Evolutionary conservation across 2,888 invertebrate species (phyloP).

Genomic region (Drosophila mimica): DNA sequence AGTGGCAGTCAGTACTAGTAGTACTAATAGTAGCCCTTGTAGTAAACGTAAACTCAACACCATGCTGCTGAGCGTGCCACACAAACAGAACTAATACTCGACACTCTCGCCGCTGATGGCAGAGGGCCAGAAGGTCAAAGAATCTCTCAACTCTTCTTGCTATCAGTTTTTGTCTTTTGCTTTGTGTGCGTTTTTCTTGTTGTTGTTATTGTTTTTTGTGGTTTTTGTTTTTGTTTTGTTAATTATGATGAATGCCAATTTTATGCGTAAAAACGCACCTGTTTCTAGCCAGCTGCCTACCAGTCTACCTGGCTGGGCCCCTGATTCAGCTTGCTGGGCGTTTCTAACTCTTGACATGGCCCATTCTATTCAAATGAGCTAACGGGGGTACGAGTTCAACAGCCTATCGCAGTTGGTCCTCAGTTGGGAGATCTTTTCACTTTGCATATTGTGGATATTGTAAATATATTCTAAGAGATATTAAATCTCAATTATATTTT

Average conservation of each 20-base stretch:
- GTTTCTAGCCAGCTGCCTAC: slow-evolving; percentile 11
- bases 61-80: slow-evolving; percentile 42
- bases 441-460: slow-evolving; percentile 24
- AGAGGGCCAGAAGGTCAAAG: slow-evolving; percentile 49
- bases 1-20: not conserved
- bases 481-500: not conserved
- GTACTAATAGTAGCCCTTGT: not conserved
- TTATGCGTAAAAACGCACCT: slow-evolving; percentile 63
- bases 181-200: not conserved
- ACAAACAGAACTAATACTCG: slow-evolving; percentile 56
- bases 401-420: slow-evolving; percentile 31
- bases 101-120: slow-evolving; percentile 23
- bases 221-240: slow-evolving; percentile 7
- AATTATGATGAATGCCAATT: slow-evolving; percentile 64
- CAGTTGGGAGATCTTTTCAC: slow-evolving; percentile 4
- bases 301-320: not conserved
- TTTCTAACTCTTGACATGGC: slow-evolving; percentile 37
- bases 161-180: not conserved
- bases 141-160: not conserved
- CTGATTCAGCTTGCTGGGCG: slow-evolving; percentile 24
- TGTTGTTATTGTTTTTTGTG: not conserved
- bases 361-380: slow-evolving; percentile 12
- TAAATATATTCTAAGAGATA: slow-evolving; percentile 10
- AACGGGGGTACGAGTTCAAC: slow-evolving; percentile 55
- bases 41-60: slow-evolving; percentile 33